These are phyloP conservation scores for Brachionus sp. DNA, from an alignment of 1,140 invertebrate genomes.

Conservation along the genomic window DNA sequence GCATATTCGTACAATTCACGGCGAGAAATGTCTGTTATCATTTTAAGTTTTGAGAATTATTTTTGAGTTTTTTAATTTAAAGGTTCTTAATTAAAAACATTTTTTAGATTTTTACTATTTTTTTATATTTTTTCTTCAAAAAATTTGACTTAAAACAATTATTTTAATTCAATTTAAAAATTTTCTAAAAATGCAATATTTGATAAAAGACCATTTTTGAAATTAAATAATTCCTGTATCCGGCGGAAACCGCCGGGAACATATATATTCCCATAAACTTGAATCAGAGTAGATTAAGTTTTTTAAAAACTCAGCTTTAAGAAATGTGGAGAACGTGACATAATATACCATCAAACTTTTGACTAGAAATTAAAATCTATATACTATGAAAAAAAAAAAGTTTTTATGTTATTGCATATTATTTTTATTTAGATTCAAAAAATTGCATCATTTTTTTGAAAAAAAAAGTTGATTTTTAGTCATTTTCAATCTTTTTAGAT, in stretches of 20 bases:
- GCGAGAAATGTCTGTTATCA: background rate
- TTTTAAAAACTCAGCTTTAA: background rate
- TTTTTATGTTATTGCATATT: slow-evolving; percentile 3
- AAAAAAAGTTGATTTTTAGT: slow-evolving; percentile 11
- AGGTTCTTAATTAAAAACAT: background rate
- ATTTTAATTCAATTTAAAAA: slow-evolving; percentile 7
- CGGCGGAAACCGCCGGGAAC: background rate
- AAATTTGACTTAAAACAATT: background rate
- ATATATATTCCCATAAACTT: background rate
- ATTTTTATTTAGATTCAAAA: background rate
- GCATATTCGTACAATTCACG: slow-evolving; percentile 11
- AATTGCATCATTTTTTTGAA: slow-evolving; percentile 10
- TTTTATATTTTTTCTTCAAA: background rate
- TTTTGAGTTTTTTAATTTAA: background rate
- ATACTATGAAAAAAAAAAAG: background rate
- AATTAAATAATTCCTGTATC: background rate
- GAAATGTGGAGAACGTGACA: background rate
- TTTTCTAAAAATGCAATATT: slow-evolving; percentile 10
- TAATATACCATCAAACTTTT: background rate
- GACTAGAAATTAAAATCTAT: background rate
- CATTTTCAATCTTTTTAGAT: background rate
- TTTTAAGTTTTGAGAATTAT: background rate
- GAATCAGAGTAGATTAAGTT: slow-evolving; percentile 7
- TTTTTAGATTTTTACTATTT: slow-evolving; percentile 6
- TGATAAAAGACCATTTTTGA: background rate